A percentile compares a stretch with the other conserved stretches of the same genome.
phyloP scores from a whole-genome alignment of 2,888 invertebrate genomes.

The Drosophila anomelani region DNA sequence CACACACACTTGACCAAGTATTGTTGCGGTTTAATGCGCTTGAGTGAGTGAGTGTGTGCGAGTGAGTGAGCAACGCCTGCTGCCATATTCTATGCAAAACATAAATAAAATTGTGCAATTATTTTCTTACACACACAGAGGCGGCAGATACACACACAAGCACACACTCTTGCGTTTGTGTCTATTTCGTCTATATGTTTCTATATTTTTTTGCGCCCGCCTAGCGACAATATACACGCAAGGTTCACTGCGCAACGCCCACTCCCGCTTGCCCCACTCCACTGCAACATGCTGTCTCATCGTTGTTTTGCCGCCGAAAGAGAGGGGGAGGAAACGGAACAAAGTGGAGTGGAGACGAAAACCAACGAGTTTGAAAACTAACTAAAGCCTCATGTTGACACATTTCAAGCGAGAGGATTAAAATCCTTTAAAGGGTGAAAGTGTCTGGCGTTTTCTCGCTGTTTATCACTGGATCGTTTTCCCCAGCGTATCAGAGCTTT shows the following conservation, averaged over 20 bases:
- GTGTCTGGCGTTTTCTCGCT: conserved; percentile 41
- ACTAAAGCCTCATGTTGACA: conserved; percentile 61
- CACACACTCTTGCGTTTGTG: conserved; percentile 29
- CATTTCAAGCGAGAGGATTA: conserved; percentile 63
- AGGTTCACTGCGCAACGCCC: conserved; percentile 76
- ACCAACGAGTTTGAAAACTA: conserved; percentile 42
- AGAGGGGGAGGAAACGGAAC: conserved; percentile 38
- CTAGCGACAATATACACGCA: conserved; percentile 64
- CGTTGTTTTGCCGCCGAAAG: conserved; percentile 76
- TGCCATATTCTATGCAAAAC: conserved; percentile 52
- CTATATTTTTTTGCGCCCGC: conserved; percentile 32
- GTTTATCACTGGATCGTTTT: conserved; percentile 12
- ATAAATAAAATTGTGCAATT: conserved; percentile 76
- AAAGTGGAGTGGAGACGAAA: conserved; percentile 37
- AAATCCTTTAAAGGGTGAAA: conserved; percentile 78
- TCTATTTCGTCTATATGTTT: conserved; percentile 33
- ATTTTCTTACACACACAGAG: conserved; percentile 55
- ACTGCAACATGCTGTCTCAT: conserved; percentile 71
- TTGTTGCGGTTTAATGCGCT: conserved; percentile 41
- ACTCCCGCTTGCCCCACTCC: conserved; percentile 48
- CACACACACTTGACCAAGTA: conserved; percentile 33
- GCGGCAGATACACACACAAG: conserved; percentile 22
- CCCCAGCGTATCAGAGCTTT: conserved; percentile 4
- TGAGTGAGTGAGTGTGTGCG: conserved; percentile 33
- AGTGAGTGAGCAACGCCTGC: conserved; percentile 46